A percentile compares a stretch with the other conserved stretches of the same genome.
phyloP scores from a whole-genome alignment of 2,888 invertebrate genomes.

The Allophyes oxyacanthae region DNA sequence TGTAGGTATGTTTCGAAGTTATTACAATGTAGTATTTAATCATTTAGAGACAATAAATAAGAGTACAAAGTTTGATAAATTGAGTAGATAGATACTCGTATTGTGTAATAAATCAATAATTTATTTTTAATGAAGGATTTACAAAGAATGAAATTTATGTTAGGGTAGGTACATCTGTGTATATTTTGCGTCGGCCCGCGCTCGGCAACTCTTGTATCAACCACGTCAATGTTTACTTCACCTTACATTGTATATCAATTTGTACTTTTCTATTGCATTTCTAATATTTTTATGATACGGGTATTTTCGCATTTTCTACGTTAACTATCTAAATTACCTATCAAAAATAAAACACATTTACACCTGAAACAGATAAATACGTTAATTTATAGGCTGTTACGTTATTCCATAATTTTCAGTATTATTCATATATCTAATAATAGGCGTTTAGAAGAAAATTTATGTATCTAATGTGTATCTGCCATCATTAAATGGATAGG shows the following conservation, averaged over 20 bases:
- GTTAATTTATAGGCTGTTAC: constrained; percentile 3
- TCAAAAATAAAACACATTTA: neutral
- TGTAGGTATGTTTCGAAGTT: constrained; percentile 39
- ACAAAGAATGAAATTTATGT: neutral
- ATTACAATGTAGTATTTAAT: constrained; percentile 20
- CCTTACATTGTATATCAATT: neutral
- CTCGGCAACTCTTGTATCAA: neutral
- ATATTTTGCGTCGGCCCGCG: constrained; percentile 38
- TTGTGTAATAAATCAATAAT: neutral
- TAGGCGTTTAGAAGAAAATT: constrained; percentile 14
- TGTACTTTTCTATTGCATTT: neutral
- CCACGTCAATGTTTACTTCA: neutral
- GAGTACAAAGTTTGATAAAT: neutral
- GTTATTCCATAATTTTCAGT: constrained; percentile 4
- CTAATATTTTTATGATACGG: neutral
- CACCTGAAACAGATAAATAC: constrained; percentile 24
- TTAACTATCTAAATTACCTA: neutral
- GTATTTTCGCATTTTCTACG: neutral
- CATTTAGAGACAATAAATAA: constrained; percentile 29
- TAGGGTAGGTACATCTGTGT: neutral
- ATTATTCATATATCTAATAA: constrained; percentile 24
- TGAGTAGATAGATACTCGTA: no score
- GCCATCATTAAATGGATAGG: constrained; percentile 6
- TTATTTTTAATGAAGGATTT: neutral
- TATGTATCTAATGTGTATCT: no score